Conservation (phyloP, 92 coral and sea anemone species). For the Micromussa lordhowensis region DNA sequence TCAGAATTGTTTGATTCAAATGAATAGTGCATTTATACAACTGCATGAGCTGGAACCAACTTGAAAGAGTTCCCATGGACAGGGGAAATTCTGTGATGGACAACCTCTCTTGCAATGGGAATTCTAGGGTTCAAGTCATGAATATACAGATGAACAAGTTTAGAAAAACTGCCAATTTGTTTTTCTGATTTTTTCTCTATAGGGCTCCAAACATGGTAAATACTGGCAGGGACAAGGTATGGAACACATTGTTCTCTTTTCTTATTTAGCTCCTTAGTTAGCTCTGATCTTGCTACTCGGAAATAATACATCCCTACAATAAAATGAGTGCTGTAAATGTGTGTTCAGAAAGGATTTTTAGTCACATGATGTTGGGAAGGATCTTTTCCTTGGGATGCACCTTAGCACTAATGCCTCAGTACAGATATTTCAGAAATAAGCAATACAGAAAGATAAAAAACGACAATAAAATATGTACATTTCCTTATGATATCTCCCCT, state of each 20-base stretch:
- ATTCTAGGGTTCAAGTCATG: neutral
- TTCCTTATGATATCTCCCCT: too few relatives aligned
- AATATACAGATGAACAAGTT: neutral
- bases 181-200: neutral
- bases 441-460: too few relatives aligned
- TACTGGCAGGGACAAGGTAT: slow-evolving; percentile 98
- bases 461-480: too few relatives aligned
- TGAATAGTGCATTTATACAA: too few relatives aligned
- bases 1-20: too few relatives aligned
- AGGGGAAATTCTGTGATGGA: neutral
- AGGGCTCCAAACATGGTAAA: slow-evolving; percentile 82
- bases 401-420: too few relatives aligned
- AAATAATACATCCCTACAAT: neutral
- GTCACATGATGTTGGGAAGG: too few relatives aligned
- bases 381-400: too few relatives aligned
- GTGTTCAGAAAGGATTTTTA: too few relatives aligned
- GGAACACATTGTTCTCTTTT: neutral
- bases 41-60: neutral
- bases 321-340: neutral
- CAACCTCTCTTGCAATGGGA: too few relatives aligned
- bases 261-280: neutral
- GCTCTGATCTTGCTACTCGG: neutral
- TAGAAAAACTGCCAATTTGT: neutral
- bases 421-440: too few relatives aligned
- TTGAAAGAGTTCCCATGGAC: neutral